phyloP scores from a whole-genome alignment of 64 coral and sea anemone genomes.

The Pocillopora damicornis region DNA sequence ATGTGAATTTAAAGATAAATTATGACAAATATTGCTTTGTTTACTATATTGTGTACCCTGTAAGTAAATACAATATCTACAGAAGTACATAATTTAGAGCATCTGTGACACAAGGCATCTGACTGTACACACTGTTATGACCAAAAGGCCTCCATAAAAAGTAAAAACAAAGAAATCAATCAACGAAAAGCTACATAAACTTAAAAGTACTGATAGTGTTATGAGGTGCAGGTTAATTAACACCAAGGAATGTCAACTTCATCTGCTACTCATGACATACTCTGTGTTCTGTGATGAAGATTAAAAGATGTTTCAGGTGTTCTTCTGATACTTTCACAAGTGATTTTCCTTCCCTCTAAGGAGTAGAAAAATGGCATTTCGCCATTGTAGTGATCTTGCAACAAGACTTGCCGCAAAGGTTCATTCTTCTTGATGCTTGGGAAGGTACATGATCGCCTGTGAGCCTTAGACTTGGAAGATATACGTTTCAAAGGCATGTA shows the following conservation, averaged over 20 bases:
- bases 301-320: background rate
- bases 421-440: constrained; percentile 12
- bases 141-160: too few relatives aligned
- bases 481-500: constrained; percentile 24
- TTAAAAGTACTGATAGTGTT: too few relatives aligned
- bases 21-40: too few relatives aligned
- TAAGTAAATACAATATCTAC: too few relatives aligned
- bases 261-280: background rate
- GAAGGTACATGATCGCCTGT: constrained; percentile 26
- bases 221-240: background rate
- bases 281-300: background rate
- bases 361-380: constrained; percentile 17
- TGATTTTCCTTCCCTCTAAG: constrained; percentile 29
- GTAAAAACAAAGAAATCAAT: too few relatives aligned
- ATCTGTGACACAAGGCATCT: too few relatives aligned
- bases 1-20: background rate
- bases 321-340: background rate
- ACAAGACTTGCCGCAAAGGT: constrained; percentile 5
- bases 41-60: too few relatives aligned
- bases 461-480: background rate
- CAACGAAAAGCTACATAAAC: too few relatives aligned
- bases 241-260: background rate
- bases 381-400: constrained; percentile 14
- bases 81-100: too few relatives aligned
- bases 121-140: too few relatives aligned